Conservation (phyloP, 2,113 vertebrate species). For the Petrocephalus microphthalmus region DNA sequence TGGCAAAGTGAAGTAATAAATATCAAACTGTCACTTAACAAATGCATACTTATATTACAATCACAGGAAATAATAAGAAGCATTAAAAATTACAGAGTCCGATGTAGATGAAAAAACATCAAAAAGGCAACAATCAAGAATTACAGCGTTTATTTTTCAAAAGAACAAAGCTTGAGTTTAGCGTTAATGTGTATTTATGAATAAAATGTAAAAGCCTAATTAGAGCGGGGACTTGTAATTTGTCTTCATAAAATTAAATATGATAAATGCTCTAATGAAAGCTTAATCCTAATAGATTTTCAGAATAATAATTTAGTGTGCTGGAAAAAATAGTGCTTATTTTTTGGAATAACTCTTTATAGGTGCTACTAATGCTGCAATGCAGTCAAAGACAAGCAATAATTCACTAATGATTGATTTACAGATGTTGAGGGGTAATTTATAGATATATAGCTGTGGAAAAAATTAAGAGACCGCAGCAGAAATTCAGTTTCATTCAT, state of each 20-base stretch:
- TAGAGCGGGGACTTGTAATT: not conserved
- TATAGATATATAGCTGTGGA: not conserved
- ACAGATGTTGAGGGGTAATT: not conserved
- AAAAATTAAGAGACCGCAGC: no score
- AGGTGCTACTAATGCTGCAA: not conserved
- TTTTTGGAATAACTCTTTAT: not conserved
- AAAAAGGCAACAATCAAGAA: not conserved
- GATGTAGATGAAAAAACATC: not conserved
- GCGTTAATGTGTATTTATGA: not conserved
- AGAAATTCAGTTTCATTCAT: no score
- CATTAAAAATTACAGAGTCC: not conserved
- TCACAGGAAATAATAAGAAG: not conserved
- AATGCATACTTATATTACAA: not conserved
- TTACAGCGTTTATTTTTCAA: not conserved
- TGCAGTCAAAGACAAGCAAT: not conserved
- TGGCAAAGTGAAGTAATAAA: no score
- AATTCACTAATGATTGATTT: not conserved
- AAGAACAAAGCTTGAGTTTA: not conserved
- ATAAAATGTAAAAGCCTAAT: not conserved
- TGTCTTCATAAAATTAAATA: not conserved
- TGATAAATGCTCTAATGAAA: not conserved
- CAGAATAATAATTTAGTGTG: not conserved
- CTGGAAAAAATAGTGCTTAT: not conserved
- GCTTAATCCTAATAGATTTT: not conserved
- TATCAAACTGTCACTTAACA: not conserved